These are phyloP conservation scores for Nymphicus hollandicus DNA, from an alignment of 2,113 vertebrate species.

Conservation along the genomic window DNA sequence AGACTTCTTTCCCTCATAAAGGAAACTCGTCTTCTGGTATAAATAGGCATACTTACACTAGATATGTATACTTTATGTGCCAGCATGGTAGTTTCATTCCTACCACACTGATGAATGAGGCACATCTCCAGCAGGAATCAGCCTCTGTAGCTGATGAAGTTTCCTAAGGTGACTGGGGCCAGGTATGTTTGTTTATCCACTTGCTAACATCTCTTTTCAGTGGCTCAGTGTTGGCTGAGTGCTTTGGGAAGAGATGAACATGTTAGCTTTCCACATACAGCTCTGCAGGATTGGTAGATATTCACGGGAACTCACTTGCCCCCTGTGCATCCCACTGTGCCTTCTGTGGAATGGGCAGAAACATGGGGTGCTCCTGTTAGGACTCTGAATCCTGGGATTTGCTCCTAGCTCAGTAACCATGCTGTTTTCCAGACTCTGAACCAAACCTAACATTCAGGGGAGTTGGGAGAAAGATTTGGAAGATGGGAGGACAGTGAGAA, in stretches of 20 bases:
- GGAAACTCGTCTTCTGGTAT: background rate
- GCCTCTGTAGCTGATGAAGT: background rate
- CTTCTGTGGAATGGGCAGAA: background rate
- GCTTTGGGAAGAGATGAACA: background rate
- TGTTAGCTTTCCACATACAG: background rate
- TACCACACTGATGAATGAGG: background rate
- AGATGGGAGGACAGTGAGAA: background rate
- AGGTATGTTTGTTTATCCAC: background rate
- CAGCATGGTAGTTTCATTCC: background rate
- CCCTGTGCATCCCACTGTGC: accelerated
- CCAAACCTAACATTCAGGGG: background rate
- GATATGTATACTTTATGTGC: background rate
- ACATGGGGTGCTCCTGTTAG: background rate
- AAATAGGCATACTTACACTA: background rate
- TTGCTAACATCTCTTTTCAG: background rate
- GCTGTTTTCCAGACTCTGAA: background rate
- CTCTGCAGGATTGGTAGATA: background rate
- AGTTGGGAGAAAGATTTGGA: background rate
- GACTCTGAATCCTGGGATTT: background rate
- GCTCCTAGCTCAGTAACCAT: background rate
- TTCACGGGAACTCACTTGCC: background rate
- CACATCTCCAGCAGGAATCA: background rate
- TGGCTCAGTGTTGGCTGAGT: background rate
- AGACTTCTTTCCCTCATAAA: background rate
- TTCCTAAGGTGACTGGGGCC: background rate